Evolutionary conservation across 2,888 invertebrate genomes (phyloP), one percentile per base, ranked within the genome.

Genomic region (Drosophila macrothrix): DNA sequence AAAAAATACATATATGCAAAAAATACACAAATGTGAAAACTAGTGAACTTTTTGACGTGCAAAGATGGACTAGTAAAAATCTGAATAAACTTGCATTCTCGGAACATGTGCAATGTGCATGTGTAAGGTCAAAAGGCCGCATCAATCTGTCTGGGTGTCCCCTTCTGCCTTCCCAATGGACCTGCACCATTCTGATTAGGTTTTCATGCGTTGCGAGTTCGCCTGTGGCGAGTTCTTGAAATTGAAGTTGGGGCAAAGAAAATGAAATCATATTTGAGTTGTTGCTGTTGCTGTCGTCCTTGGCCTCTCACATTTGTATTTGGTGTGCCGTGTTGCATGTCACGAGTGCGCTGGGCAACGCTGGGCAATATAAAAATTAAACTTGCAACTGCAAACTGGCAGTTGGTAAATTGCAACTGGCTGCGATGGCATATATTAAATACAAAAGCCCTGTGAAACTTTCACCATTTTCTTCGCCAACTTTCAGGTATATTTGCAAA

Each of bases 401-500:
- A 74, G 62, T 61, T 67, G 65, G 49, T 33, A 66, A 52, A 73
- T 80, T 75, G 73, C 70, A 75, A 66, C 66, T 68, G 50, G 43
- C 75, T 56, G 50, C 63, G 56, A 66, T 80, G 71, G 67, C 74
- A 82, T 77, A 85, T 74, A 85, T 88, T 88, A 80, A 85, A 73
- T 70, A 81, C 72, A 73, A 78, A 72, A 83, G 84, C 67, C 65
- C 60, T 12, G 50, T 79, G 75, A 89, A 84, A 89, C 90, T 84
- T 89, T 84, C 88, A 80, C 84, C 87, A 89, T 89, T 89, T 87
- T 84, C 89, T 89, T 84, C 79, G 80, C 73, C 76, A 84, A 84
- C 90, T 84, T 89, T 84, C 88, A 76, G 89, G 70, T 76, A 90
- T 90, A 89, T 87, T 89, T 87, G 88, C 82, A 67, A 76, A 86